phyloP scores from a whole-genome alignment of 1,140 invertebrate genomes.

The Drosophila subobscura region DNA sequence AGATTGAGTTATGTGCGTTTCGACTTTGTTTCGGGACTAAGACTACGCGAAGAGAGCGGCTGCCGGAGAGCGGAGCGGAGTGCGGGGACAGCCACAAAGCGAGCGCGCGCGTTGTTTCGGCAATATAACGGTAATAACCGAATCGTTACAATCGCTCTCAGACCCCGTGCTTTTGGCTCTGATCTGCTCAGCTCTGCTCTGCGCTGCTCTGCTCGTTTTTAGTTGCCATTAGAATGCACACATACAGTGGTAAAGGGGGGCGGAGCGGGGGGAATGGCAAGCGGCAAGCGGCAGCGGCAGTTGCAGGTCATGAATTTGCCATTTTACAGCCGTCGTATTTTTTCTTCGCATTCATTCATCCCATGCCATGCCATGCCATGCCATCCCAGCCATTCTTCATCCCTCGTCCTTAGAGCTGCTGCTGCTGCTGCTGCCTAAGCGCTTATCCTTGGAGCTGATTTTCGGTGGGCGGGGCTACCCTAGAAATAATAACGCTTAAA shows the following conservation, averaged over 20 bases:
- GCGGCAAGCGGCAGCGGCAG: constrained; percentile 38
- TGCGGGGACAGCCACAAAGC: too few relatives aligned
- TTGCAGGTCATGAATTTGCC: constrained; percentile 83
- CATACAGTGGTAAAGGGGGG: constrained; percentile 1
- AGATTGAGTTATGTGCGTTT: constrained; percentile 83
- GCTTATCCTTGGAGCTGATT: constrained; percentile 75
- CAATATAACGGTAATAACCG: constrained; percentile 84
- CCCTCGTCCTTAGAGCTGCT: constrained; percentile 2
- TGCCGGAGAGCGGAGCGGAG: not conserved
- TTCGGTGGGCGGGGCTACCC: constrained; percentile 57
- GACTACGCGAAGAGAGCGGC: not conserved
- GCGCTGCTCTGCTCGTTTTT: constrained; percentile 54
- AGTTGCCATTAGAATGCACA: constrained; percentile 79
- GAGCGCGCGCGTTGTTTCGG: constrained; percentile 69
- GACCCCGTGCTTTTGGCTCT: too few relatives aligned
- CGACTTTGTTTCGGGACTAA: constrained; percentile 72
- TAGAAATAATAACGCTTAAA: constrained; percentile 84
- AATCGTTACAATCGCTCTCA: constrained; percentile 79
- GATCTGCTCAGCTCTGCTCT: constrained; percentile 1
- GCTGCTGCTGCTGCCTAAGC: constrained; percentile 45
- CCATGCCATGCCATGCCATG: constrained; percentile 14
- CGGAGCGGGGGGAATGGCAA: not conserved
- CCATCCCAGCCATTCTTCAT: constrained; percentile 11
- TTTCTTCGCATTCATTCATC: constrained; percentile 48
- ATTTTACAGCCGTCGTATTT: constrained; percentile 83